Percentiles rank a stretch among this genome's conserved stretches.
Evolutionary conservation across 1,140 invertebrate species (phyloP).

Genomic region (Drosophila busckii): DNA sequence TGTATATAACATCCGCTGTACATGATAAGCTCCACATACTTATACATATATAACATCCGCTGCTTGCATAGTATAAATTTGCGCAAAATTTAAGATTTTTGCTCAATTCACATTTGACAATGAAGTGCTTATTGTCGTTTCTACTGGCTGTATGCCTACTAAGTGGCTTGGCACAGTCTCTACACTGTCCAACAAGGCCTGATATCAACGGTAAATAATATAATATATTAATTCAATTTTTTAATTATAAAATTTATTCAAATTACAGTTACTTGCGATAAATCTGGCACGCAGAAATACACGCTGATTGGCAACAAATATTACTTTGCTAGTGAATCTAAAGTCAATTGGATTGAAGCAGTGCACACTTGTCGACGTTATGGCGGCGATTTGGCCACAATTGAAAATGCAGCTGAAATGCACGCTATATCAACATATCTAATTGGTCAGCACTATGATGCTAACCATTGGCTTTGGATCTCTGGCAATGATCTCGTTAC

Average conservation of each 20-base stretch:
- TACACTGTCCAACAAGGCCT: too few species aligned
- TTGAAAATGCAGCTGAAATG: constrained; percentile 18
- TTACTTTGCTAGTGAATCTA: constrained; percentile 3
- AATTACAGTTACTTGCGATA: background rate
- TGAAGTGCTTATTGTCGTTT: too few species aligned
- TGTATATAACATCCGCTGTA: too few species aligned
- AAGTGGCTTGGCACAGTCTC: too few species aligned
- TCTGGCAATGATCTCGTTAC: constrained; percentile 28
- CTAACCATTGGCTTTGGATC: constrained; percentile 22
- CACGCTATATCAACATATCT: constrained; percentile 1
- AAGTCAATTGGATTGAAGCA: constrained; percentile 15
- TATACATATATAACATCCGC: too few species aligned
- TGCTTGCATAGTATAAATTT: background rate
- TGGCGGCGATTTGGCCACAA: constrained; percentile 20
- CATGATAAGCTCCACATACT: too few species aligned
- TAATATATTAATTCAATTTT: background rate
- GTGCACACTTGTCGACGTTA: constrained; percentile 8
- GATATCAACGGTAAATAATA: too few species aligned
- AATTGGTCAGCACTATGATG: background rate
- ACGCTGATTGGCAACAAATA: constrained; percentile 10
- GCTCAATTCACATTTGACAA: too few species aligned
- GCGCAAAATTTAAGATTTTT: too few species aligned
- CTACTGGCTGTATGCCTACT: too few species aligned
- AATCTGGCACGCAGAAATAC: background rate
- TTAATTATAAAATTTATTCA: background rate